Conservation (phyloP, 2,797 vertebrate genomes). For the Pseudochromis fuscus region DNA sequence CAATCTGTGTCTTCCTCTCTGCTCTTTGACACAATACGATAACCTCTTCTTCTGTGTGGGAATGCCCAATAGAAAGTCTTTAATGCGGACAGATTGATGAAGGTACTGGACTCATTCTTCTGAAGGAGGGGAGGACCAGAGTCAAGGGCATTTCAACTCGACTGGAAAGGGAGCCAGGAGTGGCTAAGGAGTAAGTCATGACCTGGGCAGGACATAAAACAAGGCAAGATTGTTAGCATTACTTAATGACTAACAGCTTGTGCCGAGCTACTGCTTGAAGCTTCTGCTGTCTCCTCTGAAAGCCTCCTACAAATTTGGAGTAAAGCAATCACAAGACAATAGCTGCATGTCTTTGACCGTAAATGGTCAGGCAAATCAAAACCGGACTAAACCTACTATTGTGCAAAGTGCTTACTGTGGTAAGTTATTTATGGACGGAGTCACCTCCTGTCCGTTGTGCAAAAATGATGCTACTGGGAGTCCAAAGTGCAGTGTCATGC, state of each 20-base stretch:
- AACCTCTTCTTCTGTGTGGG: slow-evolving; percentile 54
- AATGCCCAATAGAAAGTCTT: slow-evolving; percentile 61
- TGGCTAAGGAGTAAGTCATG: slow-evolving; percentile 13
- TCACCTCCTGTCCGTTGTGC: slow-evolving; percentile 45
- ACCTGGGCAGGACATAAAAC: slow-evolving; percentile 36
- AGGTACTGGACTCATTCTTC: slow-evolving; percentile 63
- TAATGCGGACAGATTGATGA: slow-evolving; percentile 62
- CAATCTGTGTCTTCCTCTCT: slow-evolving; percentile 12
- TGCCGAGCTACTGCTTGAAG: not conserved
- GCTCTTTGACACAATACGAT: slow-evolving; percentile 42
- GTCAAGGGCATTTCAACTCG: slow-evolving; percentile 52
- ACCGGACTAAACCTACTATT: slow-evolving; percentile 30
- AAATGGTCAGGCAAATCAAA: slow-evolving; percentile 32
- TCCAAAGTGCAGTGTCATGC: slow-evolving; percentile 51
- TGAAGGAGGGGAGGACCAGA: slow-evolving; percentile 49
- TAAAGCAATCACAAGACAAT: slow-evolving; percentile 11
- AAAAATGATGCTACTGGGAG: slow-evolving; percentile 40
- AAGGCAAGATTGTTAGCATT: slow-evolving; percentile 22
- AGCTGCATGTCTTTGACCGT: slow-evolving; percentile 2
- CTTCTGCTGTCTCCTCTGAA: slow-evolving; percentile 3
- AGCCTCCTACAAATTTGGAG: slow-evolving; percentile 12
- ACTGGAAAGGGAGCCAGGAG: slow-evolving; percentile 23
- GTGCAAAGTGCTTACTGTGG: slow-evolving; percentile 49
- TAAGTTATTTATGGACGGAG: slow-evolving; percentile 53
- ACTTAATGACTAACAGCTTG: slow-evolving; percentile 33